A percentile compares a stretch with the other conserved stretches of the same genome.
Evolutionary conservation across 2,888 invertebrate genomes (phyloP).

Genomic region (Drosophila neotestacea): DNA sequence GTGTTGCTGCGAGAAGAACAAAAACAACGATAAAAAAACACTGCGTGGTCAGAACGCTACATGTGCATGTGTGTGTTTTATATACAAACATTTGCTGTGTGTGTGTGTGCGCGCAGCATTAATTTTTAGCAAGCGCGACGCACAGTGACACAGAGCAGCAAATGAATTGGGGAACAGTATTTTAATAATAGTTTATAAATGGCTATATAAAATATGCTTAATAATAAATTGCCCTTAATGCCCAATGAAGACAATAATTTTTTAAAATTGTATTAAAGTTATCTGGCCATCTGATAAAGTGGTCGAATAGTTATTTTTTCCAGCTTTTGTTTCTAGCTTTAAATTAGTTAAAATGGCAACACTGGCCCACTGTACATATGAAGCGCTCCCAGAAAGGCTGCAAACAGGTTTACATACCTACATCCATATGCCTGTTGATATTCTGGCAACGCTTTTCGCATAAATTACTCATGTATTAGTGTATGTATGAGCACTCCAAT

Average conservation of each 20-base stretch:
- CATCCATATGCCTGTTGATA: slow-evolving; percentile 47
- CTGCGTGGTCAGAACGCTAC: slow-evolving; percentile 65
- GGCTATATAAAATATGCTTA: no score
- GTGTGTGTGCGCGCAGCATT: slow-evolving; percentile 59
- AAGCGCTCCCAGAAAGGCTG: slow-evolving; percentile 53
- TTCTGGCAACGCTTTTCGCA: slow-evolving; percentile 81
- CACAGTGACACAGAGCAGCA: slow-evolving; percentile 56
- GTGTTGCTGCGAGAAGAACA: slow-evolving; percentile 57
- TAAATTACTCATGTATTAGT: slow-evolving; percentile 59
- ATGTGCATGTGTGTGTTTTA: slow-evolving; percentile 28
- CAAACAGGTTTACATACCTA: slow-evolving; percentile 57
- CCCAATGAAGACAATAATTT: no score
- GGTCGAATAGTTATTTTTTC: no score
- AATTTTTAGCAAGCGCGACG: slow-evolving; percentile 70
- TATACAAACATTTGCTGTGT: slow-evolving; percentile 6
- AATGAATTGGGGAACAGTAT: slow-evolving; percentile 32
- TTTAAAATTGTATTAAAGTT: no score
- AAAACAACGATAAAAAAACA: slow-evolving; percentile 50
- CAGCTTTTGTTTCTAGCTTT: no score
- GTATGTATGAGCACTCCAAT: neutral
- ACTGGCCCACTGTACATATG: slow-evolving; percentile 40
- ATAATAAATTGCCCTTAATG: no score
- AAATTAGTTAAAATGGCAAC: no score
- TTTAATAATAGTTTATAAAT: no score
- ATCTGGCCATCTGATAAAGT: no score